Conservation (phyloP, 2,113 vertebrate species). For the Gadus chalcogrammus region DNA sequence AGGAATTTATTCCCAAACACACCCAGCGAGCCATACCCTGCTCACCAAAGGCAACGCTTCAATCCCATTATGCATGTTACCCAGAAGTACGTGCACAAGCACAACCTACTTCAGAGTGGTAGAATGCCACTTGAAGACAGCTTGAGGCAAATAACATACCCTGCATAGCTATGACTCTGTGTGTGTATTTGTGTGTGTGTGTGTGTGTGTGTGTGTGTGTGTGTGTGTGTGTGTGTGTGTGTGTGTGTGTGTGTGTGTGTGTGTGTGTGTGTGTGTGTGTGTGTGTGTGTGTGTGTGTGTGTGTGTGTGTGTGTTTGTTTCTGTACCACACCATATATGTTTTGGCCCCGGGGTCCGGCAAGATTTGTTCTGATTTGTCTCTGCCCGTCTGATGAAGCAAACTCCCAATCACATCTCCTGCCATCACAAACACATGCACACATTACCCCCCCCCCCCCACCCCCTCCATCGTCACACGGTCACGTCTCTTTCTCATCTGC, state of each 20-base stretch:
- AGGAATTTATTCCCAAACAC: too few relatives aligned
- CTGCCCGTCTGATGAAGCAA: constrained; percentile 30
- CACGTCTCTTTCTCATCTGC: background rate
- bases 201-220: too few relatives aligned
- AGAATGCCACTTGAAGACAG: background rate
- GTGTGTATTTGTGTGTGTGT: too few relatives aligned
- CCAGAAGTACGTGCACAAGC: background rate
- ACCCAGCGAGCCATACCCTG: too few relatives aligned
- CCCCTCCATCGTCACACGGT: background rate
- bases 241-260: too few relatives aligned
- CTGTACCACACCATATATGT: constrained; percentile 28
- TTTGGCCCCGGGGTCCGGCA: constrained; percentile 36
- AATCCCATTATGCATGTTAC: too few relatives aligned
- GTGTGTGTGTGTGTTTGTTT: background rate
- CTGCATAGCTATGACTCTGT: background rate
- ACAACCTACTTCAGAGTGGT: background rate
- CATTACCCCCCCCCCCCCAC: background rate
- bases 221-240: too few relatives aligned
- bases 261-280: too few relatives aligned
- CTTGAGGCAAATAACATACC: background rate
- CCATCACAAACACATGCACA: background rate
- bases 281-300: background rate
- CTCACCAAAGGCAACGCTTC: too few relatives aligned
- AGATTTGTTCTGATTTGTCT: constrained; percentile 44
- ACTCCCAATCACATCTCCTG: background rate